Percentiles rank a stretch among this genome's conserved stretches.
Evolutionary conservation across 2,797 vertebrate genomes (phyloP).

Genomic region (Rhodeus uyekii): DNA sequence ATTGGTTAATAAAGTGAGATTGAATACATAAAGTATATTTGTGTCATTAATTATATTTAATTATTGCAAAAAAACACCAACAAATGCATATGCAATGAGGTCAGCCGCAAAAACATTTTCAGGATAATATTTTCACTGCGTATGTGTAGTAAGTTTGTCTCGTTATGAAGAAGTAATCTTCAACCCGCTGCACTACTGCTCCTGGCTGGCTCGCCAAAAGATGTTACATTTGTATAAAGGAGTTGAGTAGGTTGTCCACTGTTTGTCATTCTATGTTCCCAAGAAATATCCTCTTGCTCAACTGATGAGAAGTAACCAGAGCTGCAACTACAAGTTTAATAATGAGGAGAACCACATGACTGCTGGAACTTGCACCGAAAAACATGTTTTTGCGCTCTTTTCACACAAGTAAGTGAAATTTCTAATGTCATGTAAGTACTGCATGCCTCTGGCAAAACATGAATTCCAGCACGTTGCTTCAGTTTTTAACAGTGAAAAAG

Average conservation of each 20-base stretch:
- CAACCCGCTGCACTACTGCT: too few species aligned
- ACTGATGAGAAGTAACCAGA: conserved; percentile 86
- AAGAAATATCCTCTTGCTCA: conserved; percentile 82
- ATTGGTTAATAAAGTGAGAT: too few species aligned
- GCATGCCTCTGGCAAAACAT: background rate
- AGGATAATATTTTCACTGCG: too few species aligned
- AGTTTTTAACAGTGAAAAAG: background rate
- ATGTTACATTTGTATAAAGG: too few species aligned
- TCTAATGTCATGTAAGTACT: background rate
- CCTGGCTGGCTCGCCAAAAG: too few species aligned
- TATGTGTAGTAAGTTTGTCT: too few species aligned
- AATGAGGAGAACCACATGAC: conserved; percentile 83
- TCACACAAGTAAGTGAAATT: conserved; percentile 83
- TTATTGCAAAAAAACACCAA: too few species aligned
- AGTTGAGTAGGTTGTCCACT: background rate
- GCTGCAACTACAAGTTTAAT: conserved; percentile 90
- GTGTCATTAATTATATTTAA: too few species aligned
- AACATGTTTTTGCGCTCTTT: conserved; percentile 86
- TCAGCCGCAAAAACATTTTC: too few species aligned
- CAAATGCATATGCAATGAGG: too few species aligned
- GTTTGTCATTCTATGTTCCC: conserved; percentile 33
- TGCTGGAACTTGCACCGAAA: conserved; percentile 84
- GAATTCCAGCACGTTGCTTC: background rate
- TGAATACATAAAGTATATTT: too few species aligned
- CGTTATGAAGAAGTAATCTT: too few species aligned